phyloP scores from a whole-genome alignment of 2,888 invertebrate genomes.

The Choristoneura rosaceana region DNA sequence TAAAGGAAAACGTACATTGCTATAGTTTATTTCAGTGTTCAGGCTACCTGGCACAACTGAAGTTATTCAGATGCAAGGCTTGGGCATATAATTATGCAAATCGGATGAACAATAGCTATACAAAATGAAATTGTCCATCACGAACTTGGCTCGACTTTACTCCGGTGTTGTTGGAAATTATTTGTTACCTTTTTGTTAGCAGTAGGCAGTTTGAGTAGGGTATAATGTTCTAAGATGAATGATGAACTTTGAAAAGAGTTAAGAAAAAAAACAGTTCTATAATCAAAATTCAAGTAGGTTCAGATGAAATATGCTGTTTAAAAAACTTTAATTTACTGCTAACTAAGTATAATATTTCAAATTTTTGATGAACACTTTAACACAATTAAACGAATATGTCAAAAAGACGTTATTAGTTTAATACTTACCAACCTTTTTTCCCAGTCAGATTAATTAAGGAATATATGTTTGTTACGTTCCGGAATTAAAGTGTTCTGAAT shows the following conservation, averaged over 20 bases:
- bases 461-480: too few relatives aligned
- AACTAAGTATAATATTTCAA: too few relatives aligned
- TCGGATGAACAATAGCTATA: conserved; percentile 32
- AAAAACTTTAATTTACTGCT: too few relatives aligned
- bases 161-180: conserved; percentile 17
- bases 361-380: too few relatives aligned
- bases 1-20: not conserved
- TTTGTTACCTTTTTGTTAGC: conserved; percentile 29
- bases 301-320: too few relatives aligned
- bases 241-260: not conserved
- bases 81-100: conserved; percentile 41
- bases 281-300: not conserved
- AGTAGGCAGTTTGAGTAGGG: not conserved
- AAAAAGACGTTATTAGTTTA: too few relatives aligned
- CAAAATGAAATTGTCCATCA: conserved; percentile 40
- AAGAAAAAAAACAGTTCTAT: not conserved
- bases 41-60: conserved; percentile 25
- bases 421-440: too few relatives aligned
- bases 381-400: too few relatives aligned
- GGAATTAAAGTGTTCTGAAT: too few relatives aligned
- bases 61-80: conserved; percentile 30
- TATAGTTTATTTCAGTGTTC: conserved; percentile 6
- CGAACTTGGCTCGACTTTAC: conserved; percentile 27
- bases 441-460: too few relatives aligned
- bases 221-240: not conserved